Evolutionary conservation across 2,797 vertebrate genomes (phyloP).

Genomic region (Gymnocypris eckloni): DNA sequence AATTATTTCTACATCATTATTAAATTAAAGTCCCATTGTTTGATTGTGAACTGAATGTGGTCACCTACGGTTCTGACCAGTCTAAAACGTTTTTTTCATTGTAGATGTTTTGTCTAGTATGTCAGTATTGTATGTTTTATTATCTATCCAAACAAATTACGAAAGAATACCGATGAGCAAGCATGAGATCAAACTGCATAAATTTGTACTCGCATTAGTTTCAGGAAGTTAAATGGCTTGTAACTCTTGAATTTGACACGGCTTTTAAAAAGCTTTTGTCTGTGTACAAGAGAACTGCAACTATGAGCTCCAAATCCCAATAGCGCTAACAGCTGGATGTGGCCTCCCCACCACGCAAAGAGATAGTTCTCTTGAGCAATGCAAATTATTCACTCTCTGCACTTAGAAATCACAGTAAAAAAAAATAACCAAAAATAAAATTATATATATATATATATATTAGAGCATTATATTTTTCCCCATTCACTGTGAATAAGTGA

Average conservation of each 20-base stretch:
- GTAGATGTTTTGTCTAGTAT: background rate
- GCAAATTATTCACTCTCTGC: conserved; percentile 22
- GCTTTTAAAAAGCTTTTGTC: conserved; percentile 11
- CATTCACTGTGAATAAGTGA: background rate
- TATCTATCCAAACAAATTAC: background rate
- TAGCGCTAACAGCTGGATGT: conserved; percentile 39
- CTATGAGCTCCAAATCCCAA: conserved; percentile 5
- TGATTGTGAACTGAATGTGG: background rate
- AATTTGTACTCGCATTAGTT: background rate
- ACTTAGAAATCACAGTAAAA: conserved; percentile 17
- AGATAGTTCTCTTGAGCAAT: conserved; percentile 14
- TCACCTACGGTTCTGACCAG: background rate
- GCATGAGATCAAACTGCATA: background rate
- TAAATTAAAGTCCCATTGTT: background rate
- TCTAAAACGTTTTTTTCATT: background rate
- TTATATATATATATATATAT: too few species aligned
- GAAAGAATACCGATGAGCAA: background rate
- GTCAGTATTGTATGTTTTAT: background rate
- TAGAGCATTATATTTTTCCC: background rate
- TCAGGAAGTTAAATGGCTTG: background rate
- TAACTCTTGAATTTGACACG: background rate
- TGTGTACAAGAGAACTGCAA: background rate
- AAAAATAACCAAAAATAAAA: background rate
- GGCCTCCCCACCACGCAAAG: background rate
- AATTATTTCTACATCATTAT: background rate